Percentiles rank a stretch among this genome's conserved stretches.
Evolutionary conservation across 2,888 invertebrate genomes (phyloP).

Genomic region (Psylliodes chrysocephalus): DNA sequence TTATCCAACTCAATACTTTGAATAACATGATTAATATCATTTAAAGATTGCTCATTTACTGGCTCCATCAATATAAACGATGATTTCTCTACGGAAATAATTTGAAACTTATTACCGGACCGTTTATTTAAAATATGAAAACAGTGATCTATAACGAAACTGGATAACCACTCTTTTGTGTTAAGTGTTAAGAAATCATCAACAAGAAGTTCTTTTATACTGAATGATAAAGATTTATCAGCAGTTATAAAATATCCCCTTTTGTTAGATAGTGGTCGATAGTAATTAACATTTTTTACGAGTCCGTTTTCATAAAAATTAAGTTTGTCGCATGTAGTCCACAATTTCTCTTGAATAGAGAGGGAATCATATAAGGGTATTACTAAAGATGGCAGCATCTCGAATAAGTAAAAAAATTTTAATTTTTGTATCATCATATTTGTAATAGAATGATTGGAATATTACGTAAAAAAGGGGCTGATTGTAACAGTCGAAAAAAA

Average conservation of each 20-base stretch:
- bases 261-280: conserved; percentile 6
- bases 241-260: conserved; percentile 8
- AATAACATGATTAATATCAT: background rate
- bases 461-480: too few relatives aligned
- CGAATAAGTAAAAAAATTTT: too few relatives aligned
- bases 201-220: conserved; percentile 15
- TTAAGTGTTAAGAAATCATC: conserved; percentile 24
- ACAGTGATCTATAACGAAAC: conserved; percentile 27
- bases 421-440: too few relatives aligned
- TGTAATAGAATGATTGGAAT: too few relatives aligned
- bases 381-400: too few relatives aligned
- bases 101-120: conserved; percentile 3
- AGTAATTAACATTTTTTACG: conserved; percentile 16
- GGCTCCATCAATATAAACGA: background rate
- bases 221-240: background rate
- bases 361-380: too few relatives aligned
- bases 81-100: conserved; percentile 22
- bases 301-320: conserved; percentile 7
- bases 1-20: background rate
- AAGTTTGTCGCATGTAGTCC: background rate
- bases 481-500: too few relatives aligned
- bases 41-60: background rate
- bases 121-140: conserved; percentile 9
- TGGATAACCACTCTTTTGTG: conserved; percentile 12
- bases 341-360: too few relatives aligned